These are phyloP conservation scores for Entomobrya proxima DNA, from an alignment of 2,888 invertebrate species.

Conservation along the genomic window DNA sequence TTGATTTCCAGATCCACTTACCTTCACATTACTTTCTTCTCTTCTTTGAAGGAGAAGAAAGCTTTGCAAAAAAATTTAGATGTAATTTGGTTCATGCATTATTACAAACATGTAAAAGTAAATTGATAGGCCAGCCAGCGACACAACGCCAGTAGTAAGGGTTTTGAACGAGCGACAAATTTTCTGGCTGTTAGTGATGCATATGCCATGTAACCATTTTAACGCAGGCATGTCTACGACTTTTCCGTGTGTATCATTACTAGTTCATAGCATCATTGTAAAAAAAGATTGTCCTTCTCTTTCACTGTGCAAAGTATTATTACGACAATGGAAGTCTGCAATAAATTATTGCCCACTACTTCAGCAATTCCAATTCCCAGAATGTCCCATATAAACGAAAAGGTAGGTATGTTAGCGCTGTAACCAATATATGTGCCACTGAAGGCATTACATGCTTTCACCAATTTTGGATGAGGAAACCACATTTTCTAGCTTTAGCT, in stretches of 20 bases:
- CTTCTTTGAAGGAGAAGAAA: constrained; percentile 15
- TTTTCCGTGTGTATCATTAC: constrained; percentile 42
- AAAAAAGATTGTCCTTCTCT: constrained; percentile 50
- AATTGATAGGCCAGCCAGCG: constrained; percentile 32
- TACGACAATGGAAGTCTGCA: constrained; percentile 48
- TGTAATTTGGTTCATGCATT: constrained; percentile 51
- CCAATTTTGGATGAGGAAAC: neutral
- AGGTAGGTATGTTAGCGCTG: no score
- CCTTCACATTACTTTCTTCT: constrained; percentile 55
- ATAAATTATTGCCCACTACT: constrained; percentile 62
- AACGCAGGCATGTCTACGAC: no score
- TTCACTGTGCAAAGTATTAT: constrained; percentile 51
- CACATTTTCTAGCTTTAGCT: neutral
- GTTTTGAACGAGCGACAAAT: constrained; percentile 10
- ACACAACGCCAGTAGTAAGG: neutral
- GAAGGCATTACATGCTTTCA: no score
- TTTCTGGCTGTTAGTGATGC: constrained; percentile 5
- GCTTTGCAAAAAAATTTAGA: constrained; percentile 61
- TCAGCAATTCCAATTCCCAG: constrained; percentile 44
- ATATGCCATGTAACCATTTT: neutral
- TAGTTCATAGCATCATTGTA: constrained; percentile 53
- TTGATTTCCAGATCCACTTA: constrained; percentile 58
- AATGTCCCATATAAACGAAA: neutral
- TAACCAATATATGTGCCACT: no score
- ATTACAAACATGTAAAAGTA: constrained; percentile 45